Evolutionary conservation across 2,888 invertebrate genomes (phyloP).

Genomic region (Leptinotarsa peninsularis): DNA sequence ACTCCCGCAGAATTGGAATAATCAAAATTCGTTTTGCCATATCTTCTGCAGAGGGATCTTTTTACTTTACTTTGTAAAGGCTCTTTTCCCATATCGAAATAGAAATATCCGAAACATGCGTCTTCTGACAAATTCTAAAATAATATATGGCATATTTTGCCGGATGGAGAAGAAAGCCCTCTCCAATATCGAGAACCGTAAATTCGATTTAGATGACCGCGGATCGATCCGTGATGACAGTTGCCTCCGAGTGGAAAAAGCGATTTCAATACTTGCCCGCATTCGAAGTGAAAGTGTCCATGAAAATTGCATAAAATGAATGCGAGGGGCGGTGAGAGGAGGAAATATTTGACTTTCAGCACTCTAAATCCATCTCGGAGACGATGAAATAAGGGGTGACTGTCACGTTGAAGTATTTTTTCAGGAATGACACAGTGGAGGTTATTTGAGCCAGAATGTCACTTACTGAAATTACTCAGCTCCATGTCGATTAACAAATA

Average conservation of each 20-base stretch:
- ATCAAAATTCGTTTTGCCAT: no score
- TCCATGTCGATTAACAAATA: no score
- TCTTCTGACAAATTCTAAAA: slow-evolving; percentile 63
- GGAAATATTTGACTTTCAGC: background rate
- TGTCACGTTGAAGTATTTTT: no score
- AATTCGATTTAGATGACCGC: slow-evolving; percentile 65
- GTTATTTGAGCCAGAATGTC: no score
- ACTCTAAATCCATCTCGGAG: no score
- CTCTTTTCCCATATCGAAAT: slow-evolving; percentile 10
- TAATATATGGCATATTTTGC: slow-evolving; percentile 62
- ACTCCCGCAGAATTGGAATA: no score
- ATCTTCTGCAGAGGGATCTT: no score
- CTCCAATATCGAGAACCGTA: slow-evolving; percentile 60
- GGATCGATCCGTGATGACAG: slow-evolving; percentile 58
- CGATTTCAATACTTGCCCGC: slow-evolving; percentile 50
- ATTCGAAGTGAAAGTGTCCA: slow-evolving; percentile 41
- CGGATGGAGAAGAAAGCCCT: slow-evolving; percentile 52
- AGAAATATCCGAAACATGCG: slow-evolving; percentile 54
- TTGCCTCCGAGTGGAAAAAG: slow-evolving; percentile 57
- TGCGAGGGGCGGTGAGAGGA: slow-evolving; percentile 1
- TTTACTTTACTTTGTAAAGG: background rate
- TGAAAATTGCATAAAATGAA: slow-evolving; percentile 42
- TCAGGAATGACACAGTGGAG: no score
- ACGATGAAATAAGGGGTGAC: no score
- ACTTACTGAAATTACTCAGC: no score